phyloP scores from a whole-genome alignment of 1,140 invertebrate species.

The Drosophila subpulchrella region DNA sequence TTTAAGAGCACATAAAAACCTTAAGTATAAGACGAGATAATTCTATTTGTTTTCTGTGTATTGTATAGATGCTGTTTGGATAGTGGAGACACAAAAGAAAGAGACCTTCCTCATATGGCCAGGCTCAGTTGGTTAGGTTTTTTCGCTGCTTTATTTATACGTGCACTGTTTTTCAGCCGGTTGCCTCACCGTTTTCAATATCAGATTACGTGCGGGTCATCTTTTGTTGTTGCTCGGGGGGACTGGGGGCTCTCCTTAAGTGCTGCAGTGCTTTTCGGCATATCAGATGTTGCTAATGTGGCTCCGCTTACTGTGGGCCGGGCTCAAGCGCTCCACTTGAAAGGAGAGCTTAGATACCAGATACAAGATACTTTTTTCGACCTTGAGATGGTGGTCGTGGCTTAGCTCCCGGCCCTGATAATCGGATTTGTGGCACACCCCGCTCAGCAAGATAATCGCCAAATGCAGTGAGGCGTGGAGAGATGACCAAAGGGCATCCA shows the following conservation, averaged over 20 bases:
- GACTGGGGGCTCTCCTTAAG: conserved; percentile 29
- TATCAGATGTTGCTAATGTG: conserved; percentile 60
- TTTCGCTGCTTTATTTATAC: conserved; percentile 35
- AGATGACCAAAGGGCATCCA: conserved; percentile 22
- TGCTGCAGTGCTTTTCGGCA: conserved; percentile 40
- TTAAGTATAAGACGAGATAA: not conserved
- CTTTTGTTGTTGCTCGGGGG: conserved; percentile 42
- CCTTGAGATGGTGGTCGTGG: conserved; percentile 45
- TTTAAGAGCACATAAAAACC: too few species aligned
- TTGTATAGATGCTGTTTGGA: conserved; percentile 47
- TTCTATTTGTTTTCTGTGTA: conserved; percentile 24
- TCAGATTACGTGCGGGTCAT: conserved; percentile 74
- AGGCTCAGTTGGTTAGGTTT: conserved; percentile 39
- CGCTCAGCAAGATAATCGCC: not conserved
- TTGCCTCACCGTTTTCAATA: conserved; percentile 64
- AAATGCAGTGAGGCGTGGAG: conserved; percentile 5
- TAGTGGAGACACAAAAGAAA: conserved; percentile 40
- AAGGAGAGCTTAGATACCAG: conserved; percentile 39
- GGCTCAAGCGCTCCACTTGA: conserved; percentile 46
- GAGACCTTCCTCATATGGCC: conserved; percentile 62
- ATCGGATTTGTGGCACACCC: conserved; percentile 33
- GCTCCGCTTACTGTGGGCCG: conserved; percentile 29
- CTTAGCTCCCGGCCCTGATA: conserved; percentile 22
- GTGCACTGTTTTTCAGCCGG: conserved; percentile 34
- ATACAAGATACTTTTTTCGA: conserved; percentile 44